Base-by-base conservation (phyloP, 2,888 invertebrate species). In the Perizoma flavofasciatum region DNA sequence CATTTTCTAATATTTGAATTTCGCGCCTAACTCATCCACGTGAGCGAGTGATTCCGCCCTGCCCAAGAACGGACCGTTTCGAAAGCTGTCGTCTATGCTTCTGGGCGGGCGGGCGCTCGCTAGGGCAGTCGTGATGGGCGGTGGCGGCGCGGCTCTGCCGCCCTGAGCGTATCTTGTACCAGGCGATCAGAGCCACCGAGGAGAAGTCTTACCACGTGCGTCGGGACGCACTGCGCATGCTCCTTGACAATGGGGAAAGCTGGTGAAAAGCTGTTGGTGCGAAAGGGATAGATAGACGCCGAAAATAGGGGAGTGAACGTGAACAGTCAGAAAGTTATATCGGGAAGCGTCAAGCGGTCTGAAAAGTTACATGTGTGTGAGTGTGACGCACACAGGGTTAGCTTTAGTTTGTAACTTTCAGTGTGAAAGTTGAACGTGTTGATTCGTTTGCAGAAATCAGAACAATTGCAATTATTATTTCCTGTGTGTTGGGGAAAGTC, bases 141-240 rank as follows among this genome's bases (percentile, higher is more conserved):
- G 92, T 85, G 73, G 90, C 92, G 88, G 87, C 88, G 81, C 93
- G 83, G 77, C 82, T 81, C 82, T 79, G 86, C 86, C 91, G 93
- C 82, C 93, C 92, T 79, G 88, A 88, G 79, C 93, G 93, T 81
- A 93, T 93, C 82, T 91, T 86, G 70, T 91, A 92, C 82, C 91
- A 92, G 83, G 93, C 61, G 61, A 73, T 0, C 90, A 93, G 73
- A 79, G 75, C 6, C 43, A 60, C 65, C 57, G 35, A 83, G 80
- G 79, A 90, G 87, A 61, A 77, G 54, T 39, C 50, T 37, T 52
- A 70, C 67, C 89, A 88, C 88, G 89, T 88, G 91, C 86, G 82
- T 77, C 84, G 82, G 71, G 82, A 79, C 81, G 80, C 81, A 78
- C 74, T 71, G 88, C 91, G 82, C 92, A 92, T 86, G 91, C 85